phyloP scores from a whole-genome alignment of 2,797 vertebrate genomes.

The Cyclopterus lumpus region DNA sequence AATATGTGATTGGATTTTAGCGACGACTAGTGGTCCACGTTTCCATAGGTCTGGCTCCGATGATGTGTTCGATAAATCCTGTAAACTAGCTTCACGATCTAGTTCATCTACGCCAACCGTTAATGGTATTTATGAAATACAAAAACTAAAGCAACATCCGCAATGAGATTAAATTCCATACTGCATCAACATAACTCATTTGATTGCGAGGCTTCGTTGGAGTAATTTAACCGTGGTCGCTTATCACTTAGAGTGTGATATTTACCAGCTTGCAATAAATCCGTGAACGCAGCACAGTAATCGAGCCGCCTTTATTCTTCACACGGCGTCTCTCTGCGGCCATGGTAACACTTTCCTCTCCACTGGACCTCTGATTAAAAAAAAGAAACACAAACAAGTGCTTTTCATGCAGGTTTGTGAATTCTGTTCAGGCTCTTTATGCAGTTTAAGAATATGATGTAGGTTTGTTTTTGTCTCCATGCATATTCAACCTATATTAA shows the following conservation, averaged over 20 bases:
- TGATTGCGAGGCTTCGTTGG: rapidly evolving
- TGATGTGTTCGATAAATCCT: background rate
- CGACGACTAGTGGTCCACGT: constrained; percentile 35
- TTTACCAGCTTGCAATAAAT: constrained; percentile 11
- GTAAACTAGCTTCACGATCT: background rate
- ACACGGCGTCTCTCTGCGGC: constrained; percentile 81
- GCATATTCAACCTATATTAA: background rate
- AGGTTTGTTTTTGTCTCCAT: background rate
- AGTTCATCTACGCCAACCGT: background rate
- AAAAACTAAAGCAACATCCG: rapidly evolving
- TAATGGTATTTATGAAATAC: background rate
- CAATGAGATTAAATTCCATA: rapidly evolving
- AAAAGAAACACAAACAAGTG: constrained; percentile 21
- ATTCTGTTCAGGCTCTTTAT: rapidly evolving
- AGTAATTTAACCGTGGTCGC: background rate
- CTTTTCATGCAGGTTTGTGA: constrained; percentile 57
- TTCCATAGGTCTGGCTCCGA: background rate
- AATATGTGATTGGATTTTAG: constrained; percentile 10
- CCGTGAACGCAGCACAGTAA: constrained; percentile 49
- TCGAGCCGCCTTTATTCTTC: constrained; percentile 52
- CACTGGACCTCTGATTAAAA: constrained; percentile 35
- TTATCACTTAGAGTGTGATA: rapidly evolving
- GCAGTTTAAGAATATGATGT: background rate
- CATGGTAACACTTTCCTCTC: constrained; percentile 82
- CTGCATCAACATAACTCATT: background rate